phyloP scores from a whole-genome alignment of 2,888 invertebrate species.

The Thecocarcelia acutangulata region DNA sequence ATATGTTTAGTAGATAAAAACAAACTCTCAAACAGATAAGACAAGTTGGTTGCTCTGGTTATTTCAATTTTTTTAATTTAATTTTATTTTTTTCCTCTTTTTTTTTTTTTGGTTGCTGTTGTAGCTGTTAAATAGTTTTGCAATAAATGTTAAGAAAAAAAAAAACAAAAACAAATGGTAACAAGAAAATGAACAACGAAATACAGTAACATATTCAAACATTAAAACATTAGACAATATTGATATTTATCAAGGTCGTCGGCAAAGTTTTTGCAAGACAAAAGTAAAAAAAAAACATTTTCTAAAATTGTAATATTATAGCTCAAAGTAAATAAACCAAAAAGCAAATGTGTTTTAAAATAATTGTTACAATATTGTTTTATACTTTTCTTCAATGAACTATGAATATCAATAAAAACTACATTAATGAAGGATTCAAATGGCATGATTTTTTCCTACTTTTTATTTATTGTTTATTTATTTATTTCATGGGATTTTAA shows the following conservation, averaged over 20 bases:
- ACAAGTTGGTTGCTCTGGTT: constrained; percentile 66
- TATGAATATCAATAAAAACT: constrained; percentile 1
- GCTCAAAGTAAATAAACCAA: constrained; percentile 28
- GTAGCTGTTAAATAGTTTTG: constrained; percentile 57
- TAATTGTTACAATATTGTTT: constrained; percentile 18
- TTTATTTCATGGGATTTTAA: too few species aligned
- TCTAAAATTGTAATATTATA: constrained; percentile 16
- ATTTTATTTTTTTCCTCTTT: not conserved
- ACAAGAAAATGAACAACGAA: constrained; percentile 14
- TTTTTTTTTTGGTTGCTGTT: constrained; percentile 36
- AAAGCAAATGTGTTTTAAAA: constrained; percentile 19
- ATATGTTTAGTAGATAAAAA: not conserved
- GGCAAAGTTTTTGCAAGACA: constrained; percentile 34
- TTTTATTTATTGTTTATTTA: too few species aligned
- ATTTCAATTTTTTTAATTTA: constrained; percentile 39
- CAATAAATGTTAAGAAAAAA: constrained; percentile 48
- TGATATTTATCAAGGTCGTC: constrained; percentile 62
- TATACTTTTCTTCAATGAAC: not conserved
- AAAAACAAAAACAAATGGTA: not conserved
- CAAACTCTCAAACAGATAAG: constrained; percentile 32
- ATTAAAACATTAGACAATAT: constrained; percentile 54
- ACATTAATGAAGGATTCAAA: not conserved
- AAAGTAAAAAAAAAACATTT: constrained; percentile 12
- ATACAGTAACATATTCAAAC: constrained; percentile 19
- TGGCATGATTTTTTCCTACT: not conserved